phyloP scores from a whole-genome alignment of 2,113 vertebrate genomes.

The Erythrocercus mccallii region DNA sequence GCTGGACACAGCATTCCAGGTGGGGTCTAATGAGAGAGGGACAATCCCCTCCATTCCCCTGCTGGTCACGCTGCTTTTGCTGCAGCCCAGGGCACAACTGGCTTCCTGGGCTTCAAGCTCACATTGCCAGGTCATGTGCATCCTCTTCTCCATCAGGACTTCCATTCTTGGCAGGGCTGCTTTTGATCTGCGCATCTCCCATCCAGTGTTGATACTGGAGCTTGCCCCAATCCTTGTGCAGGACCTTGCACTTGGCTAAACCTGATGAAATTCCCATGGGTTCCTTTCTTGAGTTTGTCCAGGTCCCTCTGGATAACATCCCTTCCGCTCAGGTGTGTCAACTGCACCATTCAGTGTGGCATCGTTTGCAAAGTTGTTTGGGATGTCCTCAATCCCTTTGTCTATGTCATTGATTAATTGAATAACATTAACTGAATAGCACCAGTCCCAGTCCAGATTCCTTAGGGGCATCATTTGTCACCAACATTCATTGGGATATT shows the following conservation, averaged over 20 bases:
- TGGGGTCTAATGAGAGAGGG: not conserved
- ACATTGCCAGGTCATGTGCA: not conserved
- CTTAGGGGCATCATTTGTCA: not conserved
- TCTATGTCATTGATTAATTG: not conserved
- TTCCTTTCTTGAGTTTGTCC: not conserved
- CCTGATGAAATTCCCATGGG: not conserved
- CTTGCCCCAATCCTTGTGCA: fast-evolving
- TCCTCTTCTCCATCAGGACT: not conserved
- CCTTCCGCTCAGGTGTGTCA: not conserved
- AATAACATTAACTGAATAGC: not conserved
- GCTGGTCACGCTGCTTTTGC: not conserved
- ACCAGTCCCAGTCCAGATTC: not conserved
- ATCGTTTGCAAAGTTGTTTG: not conserved
- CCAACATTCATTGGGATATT: not conserved
- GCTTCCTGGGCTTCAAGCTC: not conserved
- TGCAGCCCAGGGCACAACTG: not conserved
- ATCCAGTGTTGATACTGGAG: too few relatives aligned
- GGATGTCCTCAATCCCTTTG: not conserved
- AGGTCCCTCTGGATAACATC: not conserved
- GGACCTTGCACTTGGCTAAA: not conserved
- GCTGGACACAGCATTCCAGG: not conserved
- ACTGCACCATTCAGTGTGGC: too few relatives aligned
- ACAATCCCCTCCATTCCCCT: not conserved
- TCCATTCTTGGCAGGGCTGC: not conserved
- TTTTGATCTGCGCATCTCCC: not conserved